Evolutionary conservation across 2,888 invertebrate species (phyloP).

Genomic region (Fragum sueziense): DNA sequence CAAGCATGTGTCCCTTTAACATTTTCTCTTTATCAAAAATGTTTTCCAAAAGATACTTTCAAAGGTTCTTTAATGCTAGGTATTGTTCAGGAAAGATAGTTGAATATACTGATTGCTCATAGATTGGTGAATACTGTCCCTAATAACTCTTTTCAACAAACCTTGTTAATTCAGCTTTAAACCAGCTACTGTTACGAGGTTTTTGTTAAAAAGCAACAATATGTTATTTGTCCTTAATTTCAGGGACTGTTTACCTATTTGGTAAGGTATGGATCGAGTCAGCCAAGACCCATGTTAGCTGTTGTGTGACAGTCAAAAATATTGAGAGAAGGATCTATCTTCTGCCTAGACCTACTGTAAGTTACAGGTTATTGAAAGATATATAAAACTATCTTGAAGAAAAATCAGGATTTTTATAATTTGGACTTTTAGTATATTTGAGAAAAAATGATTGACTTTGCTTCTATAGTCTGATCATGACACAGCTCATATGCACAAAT

Average conservation of each 20-base stretch:
- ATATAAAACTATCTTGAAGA: no score
- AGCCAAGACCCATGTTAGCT: slow-evolving; percentile 88
- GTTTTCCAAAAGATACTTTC: neutral
- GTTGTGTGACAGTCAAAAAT: slow-evolving; percentile 88
- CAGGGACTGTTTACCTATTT: slow-evolving; percentile 94
- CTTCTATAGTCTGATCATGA: no score
- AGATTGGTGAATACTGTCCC: no score
- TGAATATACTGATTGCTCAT: no score
- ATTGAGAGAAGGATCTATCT: slow-evolving; percentile 92
- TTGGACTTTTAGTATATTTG: no score
- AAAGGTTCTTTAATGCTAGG: neutral
- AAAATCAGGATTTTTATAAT: no score
- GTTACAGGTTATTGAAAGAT: no score
- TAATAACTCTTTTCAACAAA: no score
- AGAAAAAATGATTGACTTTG: no score
- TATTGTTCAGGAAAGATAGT: no score
- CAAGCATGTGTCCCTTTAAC: neutral
- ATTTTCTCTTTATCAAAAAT: neutral
- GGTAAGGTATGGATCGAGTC: slow-evolving; percentile 90
- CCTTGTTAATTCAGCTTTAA: no score
- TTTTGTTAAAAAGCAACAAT: neutral
- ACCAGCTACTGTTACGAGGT: neutral
- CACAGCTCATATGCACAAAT: no score
- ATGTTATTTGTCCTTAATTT: neutral
- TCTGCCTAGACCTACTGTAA: slow-evolving; percentile 92